Evolutionary conservation across 1,140 invertebrate species (phyloP), one percentile per base, ranked within the genome.

Genomic region (Asbolus verrucosus): DNA sequence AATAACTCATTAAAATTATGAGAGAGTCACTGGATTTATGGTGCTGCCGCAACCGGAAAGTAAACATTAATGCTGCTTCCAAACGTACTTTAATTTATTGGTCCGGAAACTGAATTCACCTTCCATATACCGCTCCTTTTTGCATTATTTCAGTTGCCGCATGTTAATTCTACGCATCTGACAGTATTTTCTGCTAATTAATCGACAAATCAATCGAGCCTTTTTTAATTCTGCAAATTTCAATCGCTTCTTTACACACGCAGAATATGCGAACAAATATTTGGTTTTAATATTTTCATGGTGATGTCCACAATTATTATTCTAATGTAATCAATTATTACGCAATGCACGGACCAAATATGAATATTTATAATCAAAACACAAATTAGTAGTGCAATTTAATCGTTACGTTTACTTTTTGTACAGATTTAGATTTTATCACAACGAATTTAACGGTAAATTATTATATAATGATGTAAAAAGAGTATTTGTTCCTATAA

Each of bases 351-450:
- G 62, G 62, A 65, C 62, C 62, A 65, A 65, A 30, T 38, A 62
- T 46, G 21, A 65, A 65, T 65, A 65, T 65, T 65, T 65, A 43
- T 65, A 65, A 65, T 65, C 62, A 65, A 65, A 65, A 65, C 36
- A 65, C 31, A 43, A 65, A 43, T 13, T 39, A 63, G 38, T 65
- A 41, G 19, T 43, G 33, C 18, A 43, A 39, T 65, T 65, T 65
- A 13, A 62, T 13, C 31, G 30, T 62, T 65, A 65, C 14, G 39
- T 65, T 65, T 65, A 41, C 13, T 43, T 65, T 65, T 65, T 65
- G 38, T 65, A 65, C 62, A 65, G 38, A 46, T 46, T 65, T 43
- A 65, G 36, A 65, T 65, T 65, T 65, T 65, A 43, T 43, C 62
- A 65, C 62, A 65, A 65, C 62, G 62, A 65, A 65, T 63, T 63